Percentiles rank a stretch among this genome's conserved stretches.
Evolutionary conservation across 2,888 invertebrate species (phyloP).

Genomic region (Antitype chi): DNA sequence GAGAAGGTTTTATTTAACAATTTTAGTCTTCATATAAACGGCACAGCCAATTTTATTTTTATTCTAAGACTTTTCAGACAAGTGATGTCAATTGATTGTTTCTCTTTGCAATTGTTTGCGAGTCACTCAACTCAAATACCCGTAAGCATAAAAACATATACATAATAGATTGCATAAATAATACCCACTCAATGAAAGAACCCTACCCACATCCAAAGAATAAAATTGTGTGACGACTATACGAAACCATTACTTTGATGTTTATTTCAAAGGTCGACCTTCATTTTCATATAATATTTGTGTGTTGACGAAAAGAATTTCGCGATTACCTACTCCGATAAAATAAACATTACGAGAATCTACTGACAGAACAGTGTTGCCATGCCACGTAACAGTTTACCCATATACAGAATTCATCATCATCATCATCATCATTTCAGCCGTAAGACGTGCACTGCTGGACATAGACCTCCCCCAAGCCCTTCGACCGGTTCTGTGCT

Average conservation of each 20-base stretch:
- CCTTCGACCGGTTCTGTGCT: too few species aligned
- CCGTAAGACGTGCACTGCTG: too few species aligned
- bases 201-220: slow-evolving; percentile 57
- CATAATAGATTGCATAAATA: slow-evolving; percentile 67
- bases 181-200: slow-evolving; percentile 66
- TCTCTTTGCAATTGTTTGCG: slow-evolving; percentile 2
- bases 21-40: not conserved
- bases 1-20: not conserved
- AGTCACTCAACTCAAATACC: slow-evolving; percentile 37
- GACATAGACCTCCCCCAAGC: too few species aligned
- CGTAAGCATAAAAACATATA: slow-evolving; percentile 54
- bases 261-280: slow-evolving; percentile 70
- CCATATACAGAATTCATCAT: not conserved
- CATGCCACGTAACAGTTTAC: not conserved
- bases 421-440: too few species aligned
- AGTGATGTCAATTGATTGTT: slow-evolving; percentile 27
- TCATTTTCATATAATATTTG: slow-evolving; percentile 65
- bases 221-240: slow-evolving; percentile 64
- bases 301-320: slow-evolving; percentile 62
- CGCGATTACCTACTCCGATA: slow-evolving; percentile 42
- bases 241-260: slow-evolving; percentile 71
- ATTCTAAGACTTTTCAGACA: slow-evolving; percentile 3
- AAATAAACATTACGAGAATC: slow-evolving; percentile 46
- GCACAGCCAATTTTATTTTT: not conserved
- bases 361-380: slow-evolving; percentile 3